These are phyloP conservation scores for Champsocephalus gunnari DNA, from an alignment of 2,797 vertebrate genomes.

Conservation along the genomic window DNA sequence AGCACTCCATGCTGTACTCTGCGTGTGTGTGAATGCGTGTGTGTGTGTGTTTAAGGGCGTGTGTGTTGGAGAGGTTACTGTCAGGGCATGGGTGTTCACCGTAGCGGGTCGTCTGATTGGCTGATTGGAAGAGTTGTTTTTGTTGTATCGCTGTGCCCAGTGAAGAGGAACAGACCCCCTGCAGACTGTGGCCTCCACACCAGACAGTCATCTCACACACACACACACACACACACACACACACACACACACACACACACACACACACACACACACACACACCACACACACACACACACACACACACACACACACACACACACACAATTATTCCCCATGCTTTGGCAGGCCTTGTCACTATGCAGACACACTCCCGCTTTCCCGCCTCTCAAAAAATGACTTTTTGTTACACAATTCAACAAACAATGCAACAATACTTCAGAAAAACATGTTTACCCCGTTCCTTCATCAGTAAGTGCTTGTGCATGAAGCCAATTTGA, in stretches of 20 bases:
- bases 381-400: neutral
- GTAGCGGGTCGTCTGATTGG: slow-evolving; percentile 66
- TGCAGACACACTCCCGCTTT: slow-evolving; percentile 68
- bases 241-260: slow-evolving; percentile 28
- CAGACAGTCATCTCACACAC: slow-evolving; percentile 61
- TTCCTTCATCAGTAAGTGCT: too few relatives aligned
- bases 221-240: slow-evolving; percentile 24
- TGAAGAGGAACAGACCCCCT: slow-evolving; percentile 77
- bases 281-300: slow-evolving; percentile 12
- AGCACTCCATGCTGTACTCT: slow-evolving; percentile 42
- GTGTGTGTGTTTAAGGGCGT: slow-evolving; percentile 9
- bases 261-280: slow-evolving; percentile 18
- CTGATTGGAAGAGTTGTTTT: slow-evolving; percentile 67
- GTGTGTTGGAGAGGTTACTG: slow-evolving; percentile 53
- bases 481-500: too few relatives aligned
- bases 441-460: neutral
- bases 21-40: neutral
- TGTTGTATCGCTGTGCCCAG: slow-evolving; percentile 64
- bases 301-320: slow-evolving; percentile 28
- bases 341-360: slow-evolving; percentile 64
- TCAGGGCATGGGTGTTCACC: slow-evolving; percentile 61
- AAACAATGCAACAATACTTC: neutral
- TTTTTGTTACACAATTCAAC: neutral
- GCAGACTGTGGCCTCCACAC: slow-evolving; percentile 65
- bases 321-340: slow-evolving; percentile 44